Percentiles rank a stretch among this genome's conserved stretches.
These are phyloP conservation scores for Papilio gigon DNA, from an alignment of 2,888 invertebrate species.

Conservation along the genomic window DNA sequence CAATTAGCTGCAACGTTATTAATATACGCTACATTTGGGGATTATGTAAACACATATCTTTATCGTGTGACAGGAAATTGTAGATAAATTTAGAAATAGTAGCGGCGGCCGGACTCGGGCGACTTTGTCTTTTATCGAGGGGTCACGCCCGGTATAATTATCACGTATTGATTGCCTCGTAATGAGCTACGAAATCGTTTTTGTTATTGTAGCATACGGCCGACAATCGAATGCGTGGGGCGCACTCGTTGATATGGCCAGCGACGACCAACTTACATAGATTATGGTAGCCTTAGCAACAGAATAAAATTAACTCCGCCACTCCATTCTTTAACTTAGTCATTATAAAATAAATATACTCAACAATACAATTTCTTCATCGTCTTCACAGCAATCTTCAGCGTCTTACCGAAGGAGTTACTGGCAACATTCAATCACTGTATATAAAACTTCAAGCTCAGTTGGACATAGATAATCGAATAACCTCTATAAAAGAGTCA, in stretches of 20 bases:
- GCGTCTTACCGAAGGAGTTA: no score
- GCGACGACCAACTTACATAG: not conserved
- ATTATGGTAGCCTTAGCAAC: not conserved
- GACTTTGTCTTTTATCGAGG: conserved; percentile 62
- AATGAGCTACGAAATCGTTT: conserved; percentile 52
- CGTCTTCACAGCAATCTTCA: no score
- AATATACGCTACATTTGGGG: conserved; percentile 46
- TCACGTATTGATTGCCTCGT: conserved; percentile 55
- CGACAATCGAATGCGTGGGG: conserved; percentile 44
- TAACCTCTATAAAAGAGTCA: no score
- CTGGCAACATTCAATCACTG: no score
- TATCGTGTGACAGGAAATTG: conserved; percentile 61
- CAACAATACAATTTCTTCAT: no score
- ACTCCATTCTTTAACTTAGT: not conserved
- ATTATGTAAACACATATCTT: conserved; percentile 56
- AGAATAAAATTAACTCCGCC: not conserved
- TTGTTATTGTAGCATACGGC: conserved; percentile 48
- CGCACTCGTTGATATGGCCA: conserved; percentile 14
- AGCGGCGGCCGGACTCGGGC: conserved; percentile 51
- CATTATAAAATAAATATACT: not conserved
- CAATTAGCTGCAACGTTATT: conserved; percentile 48
- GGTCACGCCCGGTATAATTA: conserved; percentile 56
- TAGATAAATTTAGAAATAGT: conserved; percentile 61
- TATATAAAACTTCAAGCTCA: no score
- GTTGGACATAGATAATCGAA: no score